Conservation (phyloP, 2,888 invertebrate species). For the Nemoura dubitans region DNA sequence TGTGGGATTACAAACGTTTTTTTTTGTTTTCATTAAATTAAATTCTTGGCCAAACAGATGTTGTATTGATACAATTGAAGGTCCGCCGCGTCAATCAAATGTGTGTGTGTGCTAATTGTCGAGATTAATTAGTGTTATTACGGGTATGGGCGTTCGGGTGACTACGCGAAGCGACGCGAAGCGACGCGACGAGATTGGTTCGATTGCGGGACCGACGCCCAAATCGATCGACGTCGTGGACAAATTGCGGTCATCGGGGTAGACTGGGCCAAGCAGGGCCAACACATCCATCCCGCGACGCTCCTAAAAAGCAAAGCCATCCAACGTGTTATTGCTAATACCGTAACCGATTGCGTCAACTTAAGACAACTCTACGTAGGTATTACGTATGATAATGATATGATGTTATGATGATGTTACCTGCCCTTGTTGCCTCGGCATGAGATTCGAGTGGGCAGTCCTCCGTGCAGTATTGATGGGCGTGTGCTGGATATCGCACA, state of each 20-base stretch:
- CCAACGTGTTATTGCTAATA: constrained; percentile 35
- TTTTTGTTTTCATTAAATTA: not conserved
- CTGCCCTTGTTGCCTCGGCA: not conserved
- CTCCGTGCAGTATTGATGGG: not conserved
- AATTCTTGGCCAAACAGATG: not conserved
- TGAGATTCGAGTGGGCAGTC: constrained; percentile 7
- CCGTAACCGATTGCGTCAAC: constrained; percentile 40
- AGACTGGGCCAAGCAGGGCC: not conserved
- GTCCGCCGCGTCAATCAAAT: not conserved
- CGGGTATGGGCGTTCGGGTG: not conserved
- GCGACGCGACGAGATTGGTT: not conserved
- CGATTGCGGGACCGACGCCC: not conserved
- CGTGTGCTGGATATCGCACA: constrained; percentile 1
- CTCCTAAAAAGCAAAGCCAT: constrained; percentile 25
- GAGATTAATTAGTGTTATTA: not conserved
- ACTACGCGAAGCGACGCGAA: not conserved
- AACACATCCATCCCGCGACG: not conserved
- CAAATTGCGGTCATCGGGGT: constrained; percentile 24
- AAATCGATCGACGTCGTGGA: not conserved
- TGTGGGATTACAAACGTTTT: constrained; percentile 21
- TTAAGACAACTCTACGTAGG: not conserved
- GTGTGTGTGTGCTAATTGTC: not conserved
- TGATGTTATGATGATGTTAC: not conserved
- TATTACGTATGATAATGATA: constrained; percentile 18
- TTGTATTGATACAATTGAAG: not conserved